Percentiles rank a stretch among this genome's conserved stretches.
These are phyloP conservation scores for Liolophura sinensis DNA, from an alignment of 1,140 invertebrate genomes.

Conservation along the genomic window DNA sequence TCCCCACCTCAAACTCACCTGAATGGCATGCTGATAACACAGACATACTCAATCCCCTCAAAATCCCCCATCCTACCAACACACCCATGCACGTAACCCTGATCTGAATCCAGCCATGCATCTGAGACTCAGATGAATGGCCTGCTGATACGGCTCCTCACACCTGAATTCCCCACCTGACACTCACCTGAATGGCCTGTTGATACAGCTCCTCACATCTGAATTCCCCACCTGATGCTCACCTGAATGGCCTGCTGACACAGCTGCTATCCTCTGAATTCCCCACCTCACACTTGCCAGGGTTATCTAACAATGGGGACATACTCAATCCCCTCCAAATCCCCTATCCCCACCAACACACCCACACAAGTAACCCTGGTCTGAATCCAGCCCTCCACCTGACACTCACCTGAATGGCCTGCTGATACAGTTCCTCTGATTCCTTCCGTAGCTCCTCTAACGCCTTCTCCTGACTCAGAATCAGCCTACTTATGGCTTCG, in stretches of 20 bases:
- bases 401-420: constrained; percentile 72
- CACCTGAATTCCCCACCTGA: constrained; percentile 70
- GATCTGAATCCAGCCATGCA: too few species aligned
- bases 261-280: constrained; percentile 67
- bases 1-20: too few species aligned
- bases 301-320: too few species aligned
- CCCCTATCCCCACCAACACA: too few species aligned
- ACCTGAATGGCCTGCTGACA: constrained; percentile 81
- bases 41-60: too few species aligned
- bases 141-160: constrained; percentile 80
- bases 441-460: constrained; percentile 74
- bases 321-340: too few species aligned
- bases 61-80: too few species aligned
- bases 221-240: constrained; percentile 13
- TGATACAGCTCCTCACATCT: constrained; percentile 68
- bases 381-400: too few species aligned
- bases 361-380: too few species aligned
- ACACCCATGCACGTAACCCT: too few species aligned
- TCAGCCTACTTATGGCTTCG: constrained; percentile 55
- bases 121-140: constrained; percentile 72
- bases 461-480: constrained; percentile 69
- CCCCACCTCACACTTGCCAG: too few species aligned
- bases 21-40: constrained; percentile 78
- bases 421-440: constrained; percentile 80
- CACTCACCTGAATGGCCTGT: constrained; percentile 74